Conservation (phyloP, 2,113 vertebrate species). For the Burhinus bistriatus region DNA sequence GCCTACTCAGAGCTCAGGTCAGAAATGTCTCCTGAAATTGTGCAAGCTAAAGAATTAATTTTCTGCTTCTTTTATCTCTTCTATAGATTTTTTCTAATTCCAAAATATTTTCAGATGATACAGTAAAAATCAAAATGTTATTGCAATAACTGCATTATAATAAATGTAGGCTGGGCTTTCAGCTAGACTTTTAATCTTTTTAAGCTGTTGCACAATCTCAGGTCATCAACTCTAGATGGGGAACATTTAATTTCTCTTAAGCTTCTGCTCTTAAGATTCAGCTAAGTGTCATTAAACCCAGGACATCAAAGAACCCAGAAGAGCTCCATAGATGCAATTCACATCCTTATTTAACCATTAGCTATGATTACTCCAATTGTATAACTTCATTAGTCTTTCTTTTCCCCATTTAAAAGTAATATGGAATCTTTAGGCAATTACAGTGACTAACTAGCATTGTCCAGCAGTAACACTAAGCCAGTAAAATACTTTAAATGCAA, state of each 20-base stretch:
- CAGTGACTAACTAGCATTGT: background rate
- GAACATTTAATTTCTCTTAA: background rate
- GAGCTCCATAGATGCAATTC: background rate
- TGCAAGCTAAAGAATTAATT: background rate
- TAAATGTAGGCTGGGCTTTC: background rate
- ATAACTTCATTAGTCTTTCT: background rate
- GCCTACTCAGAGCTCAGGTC: background rate
- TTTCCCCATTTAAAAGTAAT: background rate
- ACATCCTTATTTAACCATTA: slow-evolving; percentile 23
- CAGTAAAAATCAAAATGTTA: background rate
- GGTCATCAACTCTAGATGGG: background rate
- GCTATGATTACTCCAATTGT: background rate
- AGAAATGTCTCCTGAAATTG: background rate
- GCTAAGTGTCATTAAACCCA: background rate
- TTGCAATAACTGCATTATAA: background rate
- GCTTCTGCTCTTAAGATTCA: background rate
- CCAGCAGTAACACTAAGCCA: background rate
- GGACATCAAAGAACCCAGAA: background rate
- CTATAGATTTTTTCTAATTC: background rate
- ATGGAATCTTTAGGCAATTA: background rate
- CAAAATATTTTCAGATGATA: background rate
- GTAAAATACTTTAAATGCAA: background rate
- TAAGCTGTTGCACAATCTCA: background rate
- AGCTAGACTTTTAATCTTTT: background rate
- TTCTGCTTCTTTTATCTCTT: background rate